Evolutionary conservation across 2,797 vertebrate genomes (phyloP).

Genomic region (Cyprinella venusta): DNA sequence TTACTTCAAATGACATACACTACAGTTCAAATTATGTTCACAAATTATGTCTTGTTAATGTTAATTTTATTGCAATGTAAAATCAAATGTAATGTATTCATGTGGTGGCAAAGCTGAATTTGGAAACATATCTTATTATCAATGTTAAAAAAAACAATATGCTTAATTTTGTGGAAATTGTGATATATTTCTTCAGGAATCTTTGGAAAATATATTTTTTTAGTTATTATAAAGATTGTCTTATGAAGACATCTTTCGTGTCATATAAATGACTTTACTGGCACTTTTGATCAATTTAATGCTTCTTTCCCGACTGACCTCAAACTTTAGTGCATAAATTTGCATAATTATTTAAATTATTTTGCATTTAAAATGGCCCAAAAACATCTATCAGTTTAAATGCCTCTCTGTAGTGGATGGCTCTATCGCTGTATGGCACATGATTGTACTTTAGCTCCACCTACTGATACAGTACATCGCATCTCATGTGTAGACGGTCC

Average conservation of each 20-base stretch:
- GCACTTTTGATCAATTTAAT: background rate
- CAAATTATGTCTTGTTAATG: background rate
- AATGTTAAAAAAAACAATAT: background rate
- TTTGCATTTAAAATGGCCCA: background rate
- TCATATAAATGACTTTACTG: background rate
- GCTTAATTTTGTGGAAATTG: background rate
- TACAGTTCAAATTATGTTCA: background rate
- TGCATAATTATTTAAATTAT: background rate
- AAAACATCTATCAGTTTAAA: background rate
- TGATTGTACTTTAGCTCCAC: conserved; percentile 73
- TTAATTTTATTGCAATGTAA: background rate
- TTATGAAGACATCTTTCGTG: background rate
- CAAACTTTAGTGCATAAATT: background rate
- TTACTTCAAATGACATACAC: background rate
- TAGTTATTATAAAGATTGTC: too few relatives aligned
- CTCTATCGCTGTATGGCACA: conserved; percentile 42
- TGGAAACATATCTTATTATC: background rate
- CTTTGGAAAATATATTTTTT: background rate
- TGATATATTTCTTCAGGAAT: background rate
- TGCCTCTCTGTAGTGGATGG: conserved; percentile 11
- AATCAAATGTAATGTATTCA: background rate
- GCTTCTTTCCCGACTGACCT: background rate
- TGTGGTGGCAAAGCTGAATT: background rate
- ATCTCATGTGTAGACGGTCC: background rate
- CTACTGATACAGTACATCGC: conserved; percentile 68